These are phyloP conservation scores for Cladopsammia gracilis DNA, from an alignment of 64 coral and sea anemone genomes.

Conservation along the genomic window DNA sequence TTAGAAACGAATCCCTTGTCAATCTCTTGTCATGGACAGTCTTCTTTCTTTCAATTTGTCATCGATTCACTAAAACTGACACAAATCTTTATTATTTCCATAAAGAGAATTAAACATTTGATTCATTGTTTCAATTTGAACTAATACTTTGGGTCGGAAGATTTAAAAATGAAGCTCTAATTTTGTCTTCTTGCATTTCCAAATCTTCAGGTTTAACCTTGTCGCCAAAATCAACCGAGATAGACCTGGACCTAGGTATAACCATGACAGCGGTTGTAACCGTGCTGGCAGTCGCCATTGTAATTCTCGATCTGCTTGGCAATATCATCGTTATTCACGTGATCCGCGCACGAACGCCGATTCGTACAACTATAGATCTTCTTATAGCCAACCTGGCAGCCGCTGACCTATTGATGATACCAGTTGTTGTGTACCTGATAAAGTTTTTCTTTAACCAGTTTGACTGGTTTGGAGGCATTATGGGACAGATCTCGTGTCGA, in stretches of 20 bases:
- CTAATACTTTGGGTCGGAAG: too few species aligned
- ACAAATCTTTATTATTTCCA: too few species aligned
- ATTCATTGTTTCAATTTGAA: too few species aligned
- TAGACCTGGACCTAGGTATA: background rate
- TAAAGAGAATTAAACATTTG: too few species aligned
- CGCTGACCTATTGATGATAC: conserved; percentile 73
- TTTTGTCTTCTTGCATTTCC: too few species aligned
- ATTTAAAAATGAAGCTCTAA: too few species aligned
- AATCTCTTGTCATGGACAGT: too few species aligned
- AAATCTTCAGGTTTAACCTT: background rate
- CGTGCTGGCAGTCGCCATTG: conserved; percentile 1
- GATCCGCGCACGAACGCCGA: conserved; percentile 36
- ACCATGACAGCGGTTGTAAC: conserved; percentile 36
- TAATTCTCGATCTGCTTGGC: conserved; percentile 34
- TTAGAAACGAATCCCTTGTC: too few species aligned
- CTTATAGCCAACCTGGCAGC: conserved; percentile 68
- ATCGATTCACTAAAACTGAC: too few species aligned
- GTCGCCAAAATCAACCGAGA: background rate
- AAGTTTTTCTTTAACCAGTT: conserved; percentile 47
- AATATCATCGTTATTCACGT: conserved; percentile 55
- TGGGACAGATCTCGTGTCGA: conserved; percentile 58
- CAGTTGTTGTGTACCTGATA: conserved; percentile 45
- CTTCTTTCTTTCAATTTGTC: too few species aligned
- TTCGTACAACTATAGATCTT: conserved; percentile 55
- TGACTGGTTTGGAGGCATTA: conserved; percentile 63